Conservation (phyloP, 2,888 invertebrate species). For the Peribatodes rhomboidaria region DNA sequence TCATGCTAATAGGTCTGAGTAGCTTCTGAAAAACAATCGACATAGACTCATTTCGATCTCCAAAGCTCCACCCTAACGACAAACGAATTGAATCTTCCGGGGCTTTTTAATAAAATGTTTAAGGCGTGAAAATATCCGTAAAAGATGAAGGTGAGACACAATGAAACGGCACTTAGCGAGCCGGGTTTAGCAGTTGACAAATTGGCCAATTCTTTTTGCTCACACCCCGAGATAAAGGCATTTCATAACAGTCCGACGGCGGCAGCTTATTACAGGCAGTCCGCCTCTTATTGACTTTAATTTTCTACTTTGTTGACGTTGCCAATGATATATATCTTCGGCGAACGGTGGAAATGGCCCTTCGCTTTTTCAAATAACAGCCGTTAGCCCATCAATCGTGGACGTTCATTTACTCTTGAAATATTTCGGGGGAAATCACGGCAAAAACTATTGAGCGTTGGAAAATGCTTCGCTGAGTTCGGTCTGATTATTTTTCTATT, state of each 20-base stretch:
- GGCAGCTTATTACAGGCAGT: constrained; percentile 73
- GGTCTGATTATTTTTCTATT: constrained; percentile 82
- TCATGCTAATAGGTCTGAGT: neutral
- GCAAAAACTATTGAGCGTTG: constrained; percentile 76
- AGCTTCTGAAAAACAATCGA: neutral
- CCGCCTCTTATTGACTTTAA: constrained; percentile 82
- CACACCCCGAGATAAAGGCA: constrained; percentile 68
- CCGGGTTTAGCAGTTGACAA: constrained; percentile 74
- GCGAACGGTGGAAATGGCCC: constrained; percentile 78
- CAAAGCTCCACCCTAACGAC: constrained; percentile 11
- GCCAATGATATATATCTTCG: constrained; percentile 81
- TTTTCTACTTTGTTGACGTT: constrained; percentile 85
- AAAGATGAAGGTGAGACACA: constrained; percentile 69
- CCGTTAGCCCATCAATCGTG: constrained; percentile 78
- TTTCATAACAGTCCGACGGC: constrained; percentile 71
- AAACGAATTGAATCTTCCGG: constrained; percentile 35
- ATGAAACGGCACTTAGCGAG: constrained; percentile 76
- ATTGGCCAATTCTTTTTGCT: constrained; percentile 77
- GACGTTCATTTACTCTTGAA: constrained; percentile 80
- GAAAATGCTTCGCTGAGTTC: constrained; percentile 74
- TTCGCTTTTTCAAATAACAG: constrained; percentile 86
- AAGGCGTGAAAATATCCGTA: constrained; percentile 55
- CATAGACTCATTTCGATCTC: neutral
- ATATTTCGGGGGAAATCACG: constrained; percentile 81
- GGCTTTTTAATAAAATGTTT: constrained; percentile 62